A percentile compares a stretch with the other conserved stretches of the same genome.
Conservation (phyloP, 2,888 invertebrate species). For the Agapetus fuscipes region DNA sequence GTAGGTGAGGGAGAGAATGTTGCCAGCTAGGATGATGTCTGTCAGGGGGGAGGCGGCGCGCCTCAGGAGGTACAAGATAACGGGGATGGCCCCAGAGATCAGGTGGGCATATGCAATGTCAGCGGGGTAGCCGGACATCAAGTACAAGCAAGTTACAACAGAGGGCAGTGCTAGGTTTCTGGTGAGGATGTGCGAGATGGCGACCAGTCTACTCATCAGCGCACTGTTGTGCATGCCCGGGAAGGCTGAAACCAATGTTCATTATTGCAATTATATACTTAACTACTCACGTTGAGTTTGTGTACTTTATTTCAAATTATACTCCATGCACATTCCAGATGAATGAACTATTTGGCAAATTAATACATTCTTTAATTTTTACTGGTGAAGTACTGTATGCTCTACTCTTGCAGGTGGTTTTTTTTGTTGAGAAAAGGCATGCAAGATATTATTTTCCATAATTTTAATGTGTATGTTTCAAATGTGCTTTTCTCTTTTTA, state of each 20-base stretch:
- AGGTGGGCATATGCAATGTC: constrained; percentile 19
- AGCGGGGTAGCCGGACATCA: constrained; percentile 16
- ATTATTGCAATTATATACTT: too few species aligned
- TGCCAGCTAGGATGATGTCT: constrained; percentile 17
- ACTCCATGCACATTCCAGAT: too few species aligned
- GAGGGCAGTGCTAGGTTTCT: constrained; percentile 20
- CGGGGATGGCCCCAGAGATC: constrained; percentile 16
- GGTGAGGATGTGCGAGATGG: constrained; percentile 16
- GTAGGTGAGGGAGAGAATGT: constrained; percentile 17
- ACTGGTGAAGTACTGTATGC: too few species aligned
- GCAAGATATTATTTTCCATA: too few species aligned
- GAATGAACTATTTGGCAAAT: too few species aligned
- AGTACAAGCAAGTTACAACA: constrained; percentile 19
- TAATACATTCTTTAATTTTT: too few species aligned
- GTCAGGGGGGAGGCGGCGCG: constrained; percentile 11
- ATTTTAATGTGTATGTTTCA: too few species aligned
- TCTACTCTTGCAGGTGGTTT: too few species aligned
- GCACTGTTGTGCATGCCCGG: constrained; percentile 16
- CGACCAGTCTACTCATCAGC: constrained; percentile 15
- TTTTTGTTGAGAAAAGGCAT: too few species aligned
- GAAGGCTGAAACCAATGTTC: constrained; percentile 17
- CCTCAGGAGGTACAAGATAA: constrained; percentile 15
- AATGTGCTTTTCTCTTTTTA: too few species aligned
- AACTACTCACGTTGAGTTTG: too few species aligned
- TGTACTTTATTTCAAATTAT: too few species aligned